These are phyloP conservation scores for Pluvianellus socialis DNA, from an alignment of 2,113 vertebrate genomes.

Conservation along the genomic window DNA sequence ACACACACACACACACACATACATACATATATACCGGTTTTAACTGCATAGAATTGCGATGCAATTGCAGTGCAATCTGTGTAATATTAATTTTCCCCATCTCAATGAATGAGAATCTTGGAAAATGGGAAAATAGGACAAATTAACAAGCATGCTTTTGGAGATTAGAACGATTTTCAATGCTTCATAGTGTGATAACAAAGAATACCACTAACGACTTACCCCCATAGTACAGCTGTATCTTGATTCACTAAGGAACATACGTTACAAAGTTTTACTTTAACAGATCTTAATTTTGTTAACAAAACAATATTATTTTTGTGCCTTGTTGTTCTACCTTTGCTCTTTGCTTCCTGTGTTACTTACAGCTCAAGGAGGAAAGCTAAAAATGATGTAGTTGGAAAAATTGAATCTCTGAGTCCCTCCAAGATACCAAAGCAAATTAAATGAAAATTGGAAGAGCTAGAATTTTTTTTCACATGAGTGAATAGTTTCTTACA, in stretches of 20 bases:
- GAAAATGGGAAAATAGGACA: not conserved
- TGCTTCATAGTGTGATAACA: not conserved
- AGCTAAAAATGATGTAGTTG: constrained; percentile 63
- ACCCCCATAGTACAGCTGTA: not conserved
- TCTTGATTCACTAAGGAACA: not conserved
- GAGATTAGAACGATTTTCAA: not conserved
- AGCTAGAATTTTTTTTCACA: constrained; percentile 65
- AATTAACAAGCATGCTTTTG: constrained; percentile 5
- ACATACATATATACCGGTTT: not conserved
- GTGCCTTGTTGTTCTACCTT: not conserved
- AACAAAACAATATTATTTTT: constrained; percentile 29
- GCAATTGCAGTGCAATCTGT: not conserved
- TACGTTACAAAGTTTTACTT: not conserved
- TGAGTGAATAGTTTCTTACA: constrained; percentile 66
- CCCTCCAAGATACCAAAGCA: constrained; percentile 57
- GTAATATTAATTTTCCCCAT: not conserved
- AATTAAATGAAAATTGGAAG: constrained; percentile 74
- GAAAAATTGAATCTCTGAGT: constrained; percentile 58
- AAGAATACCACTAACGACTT: not conserved
- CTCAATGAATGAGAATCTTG: not conserved
- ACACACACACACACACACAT: too few species aligned
- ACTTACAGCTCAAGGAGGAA: constrained; percentile 51
- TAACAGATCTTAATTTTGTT: constrained; percentile 19
- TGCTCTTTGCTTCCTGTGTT: constrained; percentile 30
- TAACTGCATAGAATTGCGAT: not conserved